These are phyloP conservation scores for Dicycla oo DNA, from an alignment of 2,888 invertebrate species.

Conservation along the genomic window DNA sequence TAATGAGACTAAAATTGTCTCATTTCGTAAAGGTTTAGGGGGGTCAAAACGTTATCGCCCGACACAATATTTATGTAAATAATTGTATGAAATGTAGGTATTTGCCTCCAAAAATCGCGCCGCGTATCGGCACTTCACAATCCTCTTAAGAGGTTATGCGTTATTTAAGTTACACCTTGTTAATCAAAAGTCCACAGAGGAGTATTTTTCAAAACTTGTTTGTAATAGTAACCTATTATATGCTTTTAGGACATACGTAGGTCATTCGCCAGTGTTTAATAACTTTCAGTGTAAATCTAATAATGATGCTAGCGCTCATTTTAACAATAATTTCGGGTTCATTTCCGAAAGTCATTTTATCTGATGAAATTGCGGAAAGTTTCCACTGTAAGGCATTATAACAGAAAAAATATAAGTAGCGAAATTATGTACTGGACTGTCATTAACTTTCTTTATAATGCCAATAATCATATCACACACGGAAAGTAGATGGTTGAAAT, in stretches of 20 bases:
- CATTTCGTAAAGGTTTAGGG: no score
- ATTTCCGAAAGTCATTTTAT: slow-evolving; percentile 40
- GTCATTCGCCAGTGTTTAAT: not conserved
- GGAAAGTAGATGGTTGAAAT: slow-evolving; percentile 10
- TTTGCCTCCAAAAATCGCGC: no score
- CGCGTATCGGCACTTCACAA: no score
- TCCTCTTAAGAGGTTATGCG: no score
- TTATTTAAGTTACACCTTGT: not conserved
- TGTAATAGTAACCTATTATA: not conserved
- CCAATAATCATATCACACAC: slow-evolving; percentile 56
- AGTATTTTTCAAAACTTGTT: not conserved
- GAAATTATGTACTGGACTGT: slow-evolving; percentile 23
- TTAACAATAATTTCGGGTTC: not conserved
- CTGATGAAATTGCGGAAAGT: slow-evolving; percentile 43
- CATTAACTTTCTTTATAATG: slow-evolving; percentile 56
- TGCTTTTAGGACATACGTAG: no score
- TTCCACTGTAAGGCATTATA: slow-evolving; percentile 5
- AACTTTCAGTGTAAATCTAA: not conserved
- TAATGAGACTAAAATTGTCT: no score
- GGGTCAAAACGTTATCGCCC: no score
- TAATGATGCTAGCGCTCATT: not conserved
- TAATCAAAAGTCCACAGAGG: not conserved
- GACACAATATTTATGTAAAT: no score
- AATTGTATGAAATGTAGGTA: no score
- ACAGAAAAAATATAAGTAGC: slow-evolving; percentile 15